Percentiles rank a stretch among this genome's conserved stretches.
Evolutionary conservation across 1,140 invertebrate species (phyloP).

Genomic region (Metaphire vulgaris): DNA sequence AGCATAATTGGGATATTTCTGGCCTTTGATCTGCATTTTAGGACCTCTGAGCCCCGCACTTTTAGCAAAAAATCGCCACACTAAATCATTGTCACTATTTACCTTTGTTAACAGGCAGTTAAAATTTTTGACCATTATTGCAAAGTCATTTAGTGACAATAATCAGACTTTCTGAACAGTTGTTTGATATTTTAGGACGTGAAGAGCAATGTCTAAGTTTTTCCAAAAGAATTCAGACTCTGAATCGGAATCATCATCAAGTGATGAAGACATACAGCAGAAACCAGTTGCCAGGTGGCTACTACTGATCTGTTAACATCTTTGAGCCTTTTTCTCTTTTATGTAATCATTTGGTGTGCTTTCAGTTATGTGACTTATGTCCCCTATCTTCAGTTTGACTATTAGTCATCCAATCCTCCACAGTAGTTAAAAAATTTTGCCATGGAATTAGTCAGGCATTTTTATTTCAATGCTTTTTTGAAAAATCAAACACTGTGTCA

Average conservation of each 20-base stretch:
- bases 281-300: slow-evolving; percentile 60
- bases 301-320: slow-evolving; percentile 39
- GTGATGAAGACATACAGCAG: slow-evolving; percentile 46
- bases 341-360: too few relatives aligned
- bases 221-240: slow-evolving; percentile 49
- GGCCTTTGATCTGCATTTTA: too few relatives aligned
- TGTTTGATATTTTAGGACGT: not conserved
- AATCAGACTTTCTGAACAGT: too few relatives aligned
- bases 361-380: not conserved
- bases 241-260: slow-evolving; percentile 43
- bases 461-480: too few relatives aligned
- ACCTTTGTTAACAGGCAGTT: too few relatives aligned
- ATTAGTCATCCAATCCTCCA: not conserved
- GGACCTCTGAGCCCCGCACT: too few relatives aligned
- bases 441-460: not conserved
- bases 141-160: too few relatives aligned
- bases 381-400: not conserved
- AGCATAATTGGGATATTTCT: too few relatives aligned
- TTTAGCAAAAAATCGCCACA: too few relatives aligned
- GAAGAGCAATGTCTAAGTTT: slow-evolving; percentile 46
- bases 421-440: not conserved
- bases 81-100: too few relatives aligned
- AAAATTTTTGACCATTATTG: too few relatives aligned
- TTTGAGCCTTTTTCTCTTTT: slow-evolving; percentile 2
- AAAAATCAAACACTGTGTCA: too few relatives aligned